phyloP scores from a whole-genome alignment of 2,888 invertebrate species.

The Cryptosula pallasiana region DNA sequence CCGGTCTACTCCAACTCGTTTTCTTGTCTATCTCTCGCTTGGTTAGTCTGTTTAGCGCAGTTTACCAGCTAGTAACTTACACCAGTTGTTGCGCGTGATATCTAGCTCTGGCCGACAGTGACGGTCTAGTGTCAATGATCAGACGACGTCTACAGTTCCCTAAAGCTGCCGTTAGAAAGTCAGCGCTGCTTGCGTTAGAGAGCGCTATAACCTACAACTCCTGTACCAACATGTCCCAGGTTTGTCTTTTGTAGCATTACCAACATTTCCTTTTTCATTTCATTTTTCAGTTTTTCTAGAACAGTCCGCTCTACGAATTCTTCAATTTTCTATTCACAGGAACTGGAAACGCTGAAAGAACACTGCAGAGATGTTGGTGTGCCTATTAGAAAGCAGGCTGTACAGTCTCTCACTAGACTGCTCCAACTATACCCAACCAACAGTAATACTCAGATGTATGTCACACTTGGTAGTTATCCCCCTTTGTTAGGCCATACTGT shows the following conservation, averaged over 20 bases:
- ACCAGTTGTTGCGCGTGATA: too few relatives aligned
- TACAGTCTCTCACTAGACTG: slow-evolving; percentile 57
- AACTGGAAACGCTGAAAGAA: slow-evolving; percentile 42
- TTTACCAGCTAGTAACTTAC: too few relatives aligned
- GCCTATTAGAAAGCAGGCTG: slow-evolving; percentile 57
- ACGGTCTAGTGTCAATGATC: slow-evolving; percentile 52
- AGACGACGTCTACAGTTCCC: slow-evolving; percentile 56
- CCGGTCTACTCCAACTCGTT: too few relatives aligned
- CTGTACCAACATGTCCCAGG: slow-evolving; percentile 31
- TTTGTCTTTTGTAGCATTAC: too few relatives aligned
- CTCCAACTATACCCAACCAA: slow-evolving; percentile 54
- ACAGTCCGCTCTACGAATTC: too few relatives aligned
- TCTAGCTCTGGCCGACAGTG: slow-evolving; percentile 2
- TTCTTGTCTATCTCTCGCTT: too few relatives aligned
- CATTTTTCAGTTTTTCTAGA: too few relatives aligned
- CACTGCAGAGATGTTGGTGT: slow-evolving; percentile 58
- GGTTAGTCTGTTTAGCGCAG: too few relatives aligned
- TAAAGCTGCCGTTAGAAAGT: slow-evolving; percentile 59
- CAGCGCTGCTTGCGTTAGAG: slow-evolving; percentile 55
- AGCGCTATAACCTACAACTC: slow-evolving; percentile 46
- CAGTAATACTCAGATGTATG: slow-evolving; percentile 46
- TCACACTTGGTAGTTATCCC: slow-evolving; percentile 36
- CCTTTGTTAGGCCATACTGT: too few relatives aligned
- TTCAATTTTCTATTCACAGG: too few relatives aligned
- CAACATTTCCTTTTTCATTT: too few relatives aligned